Conservation (phyloP, 2,797 vertebrate genomes). For the Sebastes miniatus region DNA sequence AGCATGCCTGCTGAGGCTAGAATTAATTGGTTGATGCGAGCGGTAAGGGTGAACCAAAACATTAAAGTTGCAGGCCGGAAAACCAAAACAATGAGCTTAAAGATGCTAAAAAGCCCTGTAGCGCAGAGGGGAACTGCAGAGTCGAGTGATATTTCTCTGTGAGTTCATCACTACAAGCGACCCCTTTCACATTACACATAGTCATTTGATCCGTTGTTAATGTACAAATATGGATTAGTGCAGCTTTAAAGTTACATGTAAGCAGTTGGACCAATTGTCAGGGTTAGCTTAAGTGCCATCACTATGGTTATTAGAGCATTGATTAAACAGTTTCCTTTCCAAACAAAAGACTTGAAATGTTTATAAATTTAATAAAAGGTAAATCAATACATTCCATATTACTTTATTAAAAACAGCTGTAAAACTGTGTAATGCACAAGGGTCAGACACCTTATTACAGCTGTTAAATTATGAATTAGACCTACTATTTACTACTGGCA, state of each 20-base stretch:
- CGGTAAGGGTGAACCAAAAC: not conserved
- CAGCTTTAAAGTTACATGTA: not conserved
- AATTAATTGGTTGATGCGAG: not conserved
- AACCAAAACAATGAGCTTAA: not conserved
- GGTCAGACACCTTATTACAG: not conserved
- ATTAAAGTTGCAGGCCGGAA: not conserved
- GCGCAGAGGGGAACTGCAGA: not conserved
- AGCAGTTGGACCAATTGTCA: not conserved
- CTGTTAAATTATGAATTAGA: not conserved
- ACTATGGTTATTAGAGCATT: not conserved
- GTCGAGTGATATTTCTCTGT: not conserved
- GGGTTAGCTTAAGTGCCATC: not conserved
- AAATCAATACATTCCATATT: no score
- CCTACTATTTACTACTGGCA: not conserved
- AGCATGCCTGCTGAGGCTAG: not conserved
- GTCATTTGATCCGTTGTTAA: not conserved
- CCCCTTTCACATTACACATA: not conserved
- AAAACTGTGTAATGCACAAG: not conserved
- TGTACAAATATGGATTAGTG: not conserved
- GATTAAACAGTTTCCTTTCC: not conserved
- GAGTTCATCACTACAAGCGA: not conserved
- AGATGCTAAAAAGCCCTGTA: not conserved
- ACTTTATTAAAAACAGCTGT: no score
- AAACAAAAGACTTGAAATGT: not conserved
- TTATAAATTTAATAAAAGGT: no score